phyloP scores from a whole-genome alignment of 2,113 vertebrate species.

The Sapajus apella region DNA sequence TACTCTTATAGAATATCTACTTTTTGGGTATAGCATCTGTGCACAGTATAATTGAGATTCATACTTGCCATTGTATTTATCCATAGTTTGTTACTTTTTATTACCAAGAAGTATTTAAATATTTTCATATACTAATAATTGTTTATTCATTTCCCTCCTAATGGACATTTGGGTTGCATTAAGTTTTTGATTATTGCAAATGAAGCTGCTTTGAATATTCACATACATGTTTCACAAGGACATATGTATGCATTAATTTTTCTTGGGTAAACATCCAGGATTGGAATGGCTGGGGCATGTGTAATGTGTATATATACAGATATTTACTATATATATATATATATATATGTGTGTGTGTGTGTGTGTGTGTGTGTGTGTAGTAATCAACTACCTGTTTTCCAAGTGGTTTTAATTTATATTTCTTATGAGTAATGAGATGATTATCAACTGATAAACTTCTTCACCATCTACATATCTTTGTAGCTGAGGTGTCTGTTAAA shows the following conservation, averaged over 20 bases:
- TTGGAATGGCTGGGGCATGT: background rate
- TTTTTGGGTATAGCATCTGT: background rate
- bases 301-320: accelerated
- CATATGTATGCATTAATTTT: background rate
- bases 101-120: background rate
- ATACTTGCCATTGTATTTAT: background rate
- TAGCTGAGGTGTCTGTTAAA: background rate
- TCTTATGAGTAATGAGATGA: background rate
- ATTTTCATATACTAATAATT: background rate
- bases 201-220: background rate
- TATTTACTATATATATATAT: background rate
- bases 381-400: background rate
- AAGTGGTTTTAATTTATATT: background rate
- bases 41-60: background rate
- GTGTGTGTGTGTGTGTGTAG: background rate
- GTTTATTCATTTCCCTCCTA: background rate
- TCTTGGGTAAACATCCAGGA: background rate
- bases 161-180: background rate
- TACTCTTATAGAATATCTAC: background rate
- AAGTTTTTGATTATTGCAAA: background rate
- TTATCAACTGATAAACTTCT: background rate
- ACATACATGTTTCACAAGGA: background rate
- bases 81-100: background rate
- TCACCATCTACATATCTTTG: too few species aligned
- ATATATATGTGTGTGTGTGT: too few species aligned